Percentiles rank a stretch among this genome's conserved stretches.
Conservation (phyloP, 2,113 vertebrate species). For the Anolis carolinensis region DNA sequence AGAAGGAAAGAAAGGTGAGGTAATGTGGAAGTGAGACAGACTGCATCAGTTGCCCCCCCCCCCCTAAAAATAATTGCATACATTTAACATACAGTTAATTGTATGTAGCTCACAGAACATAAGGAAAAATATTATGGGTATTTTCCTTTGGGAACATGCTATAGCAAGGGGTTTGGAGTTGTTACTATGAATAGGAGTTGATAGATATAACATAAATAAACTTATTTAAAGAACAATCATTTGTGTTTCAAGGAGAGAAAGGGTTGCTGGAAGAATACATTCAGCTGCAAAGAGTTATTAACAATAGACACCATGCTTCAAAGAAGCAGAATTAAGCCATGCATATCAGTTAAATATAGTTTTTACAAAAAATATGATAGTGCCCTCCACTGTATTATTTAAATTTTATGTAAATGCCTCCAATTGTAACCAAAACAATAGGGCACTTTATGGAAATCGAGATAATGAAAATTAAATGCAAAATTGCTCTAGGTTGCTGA, state of each 20-base stretch:
- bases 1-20: neutral
- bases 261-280: neutral
- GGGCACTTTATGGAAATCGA: neutral
- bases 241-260: no score
- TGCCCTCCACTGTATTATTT: neutral
- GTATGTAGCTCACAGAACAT: neutral
- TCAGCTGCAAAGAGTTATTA: neutral
- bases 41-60: neutral
- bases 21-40: constrained; percentile 5
- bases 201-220: constrained; percentile 6
- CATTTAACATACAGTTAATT: constrained; percentile 9
- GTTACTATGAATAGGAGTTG: neutral
- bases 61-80: neutral
- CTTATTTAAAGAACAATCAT: neutral
- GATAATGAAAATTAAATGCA: neutral
- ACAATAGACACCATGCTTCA: neutral
- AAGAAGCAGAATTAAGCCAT: neutral
- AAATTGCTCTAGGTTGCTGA: neutral
- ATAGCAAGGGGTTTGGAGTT: neutral
- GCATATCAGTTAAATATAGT: constrained; percentile 4
- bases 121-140: neutral
- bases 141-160: neutral
- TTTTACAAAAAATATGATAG: neutral
- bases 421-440: neutral
- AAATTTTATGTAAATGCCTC: neutral